Conservation (phyloP, 1,140 invertebrate genomes). For the Andricus grossulariae region DNA sequence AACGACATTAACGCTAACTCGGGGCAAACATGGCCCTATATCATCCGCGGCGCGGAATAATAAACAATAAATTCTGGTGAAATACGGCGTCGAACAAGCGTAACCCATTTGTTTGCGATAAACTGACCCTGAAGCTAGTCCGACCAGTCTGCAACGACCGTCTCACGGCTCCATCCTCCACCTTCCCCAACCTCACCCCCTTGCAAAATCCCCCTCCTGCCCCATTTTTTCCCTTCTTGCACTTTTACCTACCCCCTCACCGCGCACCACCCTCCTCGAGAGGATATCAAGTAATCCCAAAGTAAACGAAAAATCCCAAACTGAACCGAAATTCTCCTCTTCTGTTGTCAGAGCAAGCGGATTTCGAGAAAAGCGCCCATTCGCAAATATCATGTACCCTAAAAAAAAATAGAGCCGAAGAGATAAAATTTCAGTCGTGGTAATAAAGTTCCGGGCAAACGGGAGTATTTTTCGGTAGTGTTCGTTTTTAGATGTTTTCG, state of each 20-base stretch:
- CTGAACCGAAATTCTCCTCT: too few species aligned
- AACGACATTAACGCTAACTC: slow-evolving; percentile 74
- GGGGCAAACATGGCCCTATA: slow-evolving; percentile 73
- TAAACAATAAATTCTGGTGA: slow-evolving; percentile 75
- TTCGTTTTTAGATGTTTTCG: too few species aligned
- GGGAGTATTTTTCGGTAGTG: too few species aligned
- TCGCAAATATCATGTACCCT: too few species aligned
- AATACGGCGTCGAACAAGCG: slow-evolving; percentile 73
- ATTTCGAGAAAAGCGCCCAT: too few species aligned
- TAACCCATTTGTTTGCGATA: slow-evolving; percentile 76
- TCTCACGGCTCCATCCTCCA: slow-evolving; percentile 57
- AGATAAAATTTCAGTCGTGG: too few species aligned
- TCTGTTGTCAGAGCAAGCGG: too few species aligned
- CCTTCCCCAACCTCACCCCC: slow-evolving; percentile 35
- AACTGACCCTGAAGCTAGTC: slow-evolving; percentile 73
- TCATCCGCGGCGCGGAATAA: slow-evolving; percentile 71
- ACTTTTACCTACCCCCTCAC: slow-evolving; percentile 1
- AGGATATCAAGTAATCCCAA: too few species aligned
- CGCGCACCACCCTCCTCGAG: too few species aligned
- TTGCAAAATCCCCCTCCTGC: slow-evolving; percentile 45
- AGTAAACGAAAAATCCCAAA: too few species aligned
- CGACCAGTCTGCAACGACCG: slow-evolving; percentile 67
- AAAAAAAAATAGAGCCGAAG: too few species aligned
- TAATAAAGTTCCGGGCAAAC: too few species aligned
- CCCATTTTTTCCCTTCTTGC: slow-evolving; percentile 39